These are phyloP conservation scores for Geococcyx californianus DNA, from an alignment of 2,113 vertebrate species.

Conservation along the genomic window DNA sequence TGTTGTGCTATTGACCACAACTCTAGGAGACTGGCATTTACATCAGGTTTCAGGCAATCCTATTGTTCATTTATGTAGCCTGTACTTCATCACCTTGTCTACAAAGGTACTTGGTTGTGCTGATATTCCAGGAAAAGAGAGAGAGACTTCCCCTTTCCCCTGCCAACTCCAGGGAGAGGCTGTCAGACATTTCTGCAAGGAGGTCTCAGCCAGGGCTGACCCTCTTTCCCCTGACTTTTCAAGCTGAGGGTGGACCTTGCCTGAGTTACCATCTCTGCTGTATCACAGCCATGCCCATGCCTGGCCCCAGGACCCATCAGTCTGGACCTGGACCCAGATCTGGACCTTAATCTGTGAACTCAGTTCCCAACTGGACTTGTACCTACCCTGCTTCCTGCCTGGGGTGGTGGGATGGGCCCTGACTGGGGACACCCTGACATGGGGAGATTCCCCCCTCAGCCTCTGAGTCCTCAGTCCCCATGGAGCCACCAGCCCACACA, in stretches of 20 bases:
- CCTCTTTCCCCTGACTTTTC: neutral
- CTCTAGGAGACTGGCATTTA: neutral
- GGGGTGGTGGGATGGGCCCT: neutral
- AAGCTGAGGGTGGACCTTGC: neutral
- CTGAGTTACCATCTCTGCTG: neutral
- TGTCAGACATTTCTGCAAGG: neutral
- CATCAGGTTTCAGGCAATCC: neutral
- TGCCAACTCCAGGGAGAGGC: neutral
- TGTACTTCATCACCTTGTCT: neutral
- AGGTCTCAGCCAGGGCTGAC: neutral
- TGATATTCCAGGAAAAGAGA: neutral
- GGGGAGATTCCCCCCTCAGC: fast-evolving
- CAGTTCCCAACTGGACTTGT: neutral
- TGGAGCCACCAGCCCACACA: neutral
- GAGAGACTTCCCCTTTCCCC: neutral
- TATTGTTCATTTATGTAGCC: neutral
- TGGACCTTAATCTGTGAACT: neutral
- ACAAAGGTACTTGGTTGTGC: neutral
- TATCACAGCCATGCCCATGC: too few relatives aligned
- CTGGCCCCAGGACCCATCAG: neutral
- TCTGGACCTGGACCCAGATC: neutral
- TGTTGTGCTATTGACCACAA: neutral
- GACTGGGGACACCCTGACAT: neutral
- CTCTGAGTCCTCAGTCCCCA: neutral
- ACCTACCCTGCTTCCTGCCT: too few relatives aligned